Evolutionary conservation across 2,888 invertebrate species (phyloP).

Genomic region (Drosophila greeni): DNA sequence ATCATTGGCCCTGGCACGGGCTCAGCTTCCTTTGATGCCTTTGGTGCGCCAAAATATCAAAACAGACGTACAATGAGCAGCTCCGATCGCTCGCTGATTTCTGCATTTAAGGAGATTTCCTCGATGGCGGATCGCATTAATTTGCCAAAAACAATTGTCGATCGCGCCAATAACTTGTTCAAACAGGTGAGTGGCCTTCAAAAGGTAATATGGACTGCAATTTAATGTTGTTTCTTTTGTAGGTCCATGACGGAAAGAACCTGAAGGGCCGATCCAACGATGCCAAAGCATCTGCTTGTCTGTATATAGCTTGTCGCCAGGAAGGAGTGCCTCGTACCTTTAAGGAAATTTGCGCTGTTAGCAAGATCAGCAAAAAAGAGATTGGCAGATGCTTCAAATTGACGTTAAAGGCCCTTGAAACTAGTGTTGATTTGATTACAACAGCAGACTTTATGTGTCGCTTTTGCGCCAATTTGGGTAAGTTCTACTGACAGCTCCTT

Average conservation of each 20-base stretch:
- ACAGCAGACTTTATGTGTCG: slow-evolving; percentile 99
- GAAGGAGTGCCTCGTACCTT: slow-evolving; percentile 99
- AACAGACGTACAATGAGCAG: slow-evolving; percentile 91
- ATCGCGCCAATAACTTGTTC: slow-evolving; percentile 96
- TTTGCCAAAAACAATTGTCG: slow-evolving; percentile 96
- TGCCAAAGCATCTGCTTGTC: slow-evolving; percentile 98
- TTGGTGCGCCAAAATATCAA: slow-evolving; percentile 88
- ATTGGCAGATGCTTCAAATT: slow-evolving; percentile 98
- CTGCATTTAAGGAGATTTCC: slow-evolving; percentile 97
- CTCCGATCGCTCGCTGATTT: slow-evolving; percentile 95
- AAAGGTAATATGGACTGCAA: not conserved
- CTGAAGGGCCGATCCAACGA: slow-evolving; percentile 97
- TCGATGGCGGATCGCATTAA: slow-evolving; percentile 99
- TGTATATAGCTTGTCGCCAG: slow-evolving; percentile 99
- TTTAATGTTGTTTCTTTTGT: not conserved
- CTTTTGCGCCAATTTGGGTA: slow-evolving; percentile 96
- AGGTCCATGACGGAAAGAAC: slow-evolving; percentile 96
- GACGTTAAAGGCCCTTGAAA: slow-evolving; percentile 96
- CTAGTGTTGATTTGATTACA: slow-evolving; percentile 97
- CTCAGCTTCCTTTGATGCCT: slow-evolving; percentile 93
- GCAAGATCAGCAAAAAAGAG: slow-evolving; percentile 99
- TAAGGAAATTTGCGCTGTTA: slow-evolving; percentile 99
- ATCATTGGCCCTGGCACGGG: slow-evolving; percentile 89
- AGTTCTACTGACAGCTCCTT: not conserved
- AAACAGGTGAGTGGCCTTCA: slow-evolving; percentile 85